phyloP scores from a whole-genome alignment of 2,888 invertebrate species.

The Drosophila mimetica region DNA sequence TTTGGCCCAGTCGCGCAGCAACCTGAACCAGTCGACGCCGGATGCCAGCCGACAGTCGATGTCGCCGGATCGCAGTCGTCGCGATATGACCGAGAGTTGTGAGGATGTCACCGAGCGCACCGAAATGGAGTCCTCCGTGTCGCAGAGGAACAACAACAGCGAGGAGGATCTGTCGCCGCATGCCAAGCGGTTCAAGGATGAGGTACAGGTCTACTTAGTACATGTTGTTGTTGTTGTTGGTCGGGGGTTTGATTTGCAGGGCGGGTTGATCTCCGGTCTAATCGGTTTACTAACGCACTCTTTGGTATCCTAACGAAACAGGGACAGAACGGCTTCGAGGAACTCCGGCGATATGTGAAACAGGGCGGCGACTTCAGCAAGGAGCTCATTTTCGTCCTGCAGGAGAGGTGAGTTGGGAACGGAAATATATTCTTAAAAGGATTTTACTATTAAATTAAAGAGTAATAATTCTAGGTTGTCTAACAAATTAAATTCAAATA shows the following conservation, averaged over 20 bases:
- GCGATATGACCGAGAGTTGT: conserved; percentile 59
- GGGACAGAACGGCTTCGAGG: conserved; percentile 97
- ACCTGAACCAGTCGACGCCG: conserved; percentile 64
- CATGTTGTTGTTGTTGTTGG: conserved; percentile 8
- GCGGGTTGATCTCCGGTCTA: neutral
- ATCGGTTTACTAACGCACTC: neutral
- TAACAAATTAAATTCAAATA: too few relatives aligned
- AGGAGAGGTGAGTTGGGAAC: conserved; percentile 90
- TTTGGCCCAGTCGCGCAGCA: conserved; percentile 75
- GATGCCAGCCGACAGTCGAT: conserved; percentile 51
- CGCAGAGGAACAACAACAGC: conserved; percentile 64
- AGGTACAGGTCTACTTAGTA: conserved; percentile 63
- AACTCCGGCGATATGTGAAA: conserved; percentile 95
- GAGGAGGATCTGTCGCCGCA: conserved; percentile 77
- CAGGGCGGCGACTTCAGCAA: conserved; percentile 98
- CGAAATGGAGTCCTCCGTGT: conserved; percentile 67
- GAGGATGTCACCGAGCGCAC: conserved; percentile 72
- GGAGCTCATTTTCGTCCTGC: conserved; percentile 93
- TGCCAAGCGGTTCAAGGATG: conserved; percentile 74
- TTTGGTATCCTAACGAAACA: conserved; percentile 85
- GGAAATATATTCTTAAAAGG: too few relatives aligned
- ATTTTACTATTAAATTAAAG: too few relatives aligned
- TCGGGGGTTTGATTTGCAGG: neutral
- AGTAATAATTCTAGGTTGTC: too few relatives aligned
- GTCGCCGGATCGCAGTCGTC: conserved; percentile 56